These are phyloP conservation scores for Drosophila saltans DNA, from an alignment of 1,140 invertebrate species.

Conservation along the genomic window DNA sequence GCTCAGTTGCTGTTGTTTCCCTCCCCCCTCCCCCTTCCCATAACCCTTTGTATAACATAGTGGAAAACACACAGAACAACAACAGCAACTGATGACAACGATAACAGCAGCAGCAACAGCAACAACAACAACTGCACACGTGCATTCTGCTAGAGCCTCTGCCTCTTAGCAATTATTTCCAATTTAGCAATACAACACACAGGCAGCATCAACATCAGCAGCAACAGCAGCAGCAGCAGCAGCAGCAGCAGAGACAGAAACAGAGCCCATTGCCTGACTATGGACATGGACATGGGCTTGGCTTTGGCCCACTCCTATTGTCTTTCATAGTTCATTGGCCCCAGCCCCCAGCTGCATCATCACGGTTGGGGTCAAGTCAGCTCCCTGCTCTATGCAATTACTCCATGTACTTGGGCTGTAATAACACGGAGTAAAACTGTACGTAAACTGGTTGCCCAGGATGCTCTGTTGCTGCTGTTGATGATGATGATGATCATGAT, in stretches of 20 bases:
- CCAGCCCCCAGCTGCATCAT: conserved; percentile 44
- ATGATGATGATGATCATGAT: conserved; percentile 31
- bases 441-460: conserved; percentile 74
- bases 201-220: conserved; percentile 45
- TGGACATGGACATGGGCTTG: conserved; percentile 10
- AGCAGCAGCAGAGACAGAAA: conserved; percentile 14
- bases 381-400: conserved; percentile 70
- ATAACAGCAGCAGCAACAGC: conserved; percentile 57
- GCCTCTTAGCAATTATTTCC: conserved; percentile 75
- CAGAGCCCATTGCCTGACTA: background rate
- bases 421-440: conserved; percentile 77
- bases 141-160: conserved; percentile 63
- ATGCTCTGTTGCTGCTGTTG: conserved; percentile 35
- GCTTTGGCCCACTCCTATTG: conserved; percentile 63
- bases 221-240: conserved; percentile 27
- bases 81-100: conserved; percentile 69
- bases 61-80: conserved; percentile 37
- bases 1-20: conserved; percentile 12
- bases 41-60: conserved; percentile 66
- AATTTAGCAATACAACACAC: conserved; percentile 76
- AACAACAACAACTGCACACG: conserved; percentile 65
- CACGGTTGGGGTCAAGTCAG: conserved; percentile 56
- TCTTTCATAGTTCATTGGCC: conserved; percentile 74
- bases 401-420: conserved; percentile 77
- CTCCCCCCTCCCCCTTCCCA: background rate